Percentiles rank a stretch among this genome's conserved stretches.
Conservation (phyloP, 2,888 invertebrate species). For the Amorpha juglandis region DNA sequence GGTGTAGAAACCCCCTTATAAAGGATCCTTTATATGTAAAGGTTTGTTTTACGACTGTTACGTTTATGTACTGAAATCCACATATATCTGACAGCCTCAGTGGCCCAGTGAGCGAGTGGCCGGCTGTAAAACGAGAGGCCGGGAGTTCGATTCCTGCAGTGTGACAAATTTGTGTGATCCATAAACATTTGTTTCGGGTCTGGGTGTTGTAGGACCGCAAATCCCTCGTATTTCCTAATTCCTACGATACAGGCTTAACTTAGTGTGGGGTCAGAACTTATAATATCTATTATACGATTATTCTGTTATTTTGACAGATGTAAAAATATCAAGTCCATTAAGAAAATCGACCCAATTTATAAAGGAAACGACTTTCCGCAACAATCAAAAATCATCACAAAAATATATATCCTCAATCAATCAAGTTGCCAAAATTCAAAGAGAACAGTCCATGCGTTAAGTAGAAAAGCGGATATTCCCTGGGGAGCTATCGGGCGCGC, state of each 20-base stretch:
- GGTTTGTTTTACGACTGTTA: not conserved
- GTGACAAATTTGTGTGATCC: too few species aligned
- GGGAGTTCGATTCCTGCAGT: too few species aligned
- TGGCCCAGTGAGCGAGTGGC: too few species aligned
- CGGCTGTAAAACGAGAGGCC: too few species aligned
- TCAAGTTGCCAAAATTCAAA: conserved; percentile 21
- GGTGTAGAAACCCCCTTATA: not conserved
- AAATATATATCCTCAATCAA: conserved; percentile 7
- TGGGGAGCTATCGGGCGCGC: conserved; percentile 51
- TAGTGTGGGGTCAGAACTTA: too few species aligned
- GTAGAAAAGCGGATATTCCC: conserved; percentile 44
- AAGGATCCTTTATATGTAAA: not conserved
- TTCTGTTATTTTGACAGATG: too few species aligned
- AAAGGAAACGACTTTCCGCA: conserved; percentile 11
- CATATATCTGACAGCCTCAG: too few species aligned
- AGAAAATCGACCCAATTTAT: not conserved
- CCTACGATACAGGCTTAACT: too few species aligned
- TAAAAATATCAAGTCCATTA: not conserved
- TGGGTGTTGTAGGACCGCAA: too few species aligned
- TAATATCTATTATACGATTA: too few species aligned
- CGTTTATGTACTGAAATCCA: not conserved
- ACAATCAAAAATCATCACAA: not conserved
- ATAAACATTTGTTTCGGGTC: too few species aligned
- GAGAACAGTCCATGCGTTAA: not conserved
- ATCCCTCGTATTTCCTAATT: too few species aligned